A percentile compares a stretch with the other conserved stretches of the same genome.
phyloP scores from a whole-genome alignment of 2,888 invertebrate species.

The Acanthosoma haemorrhoidale region DNA sequence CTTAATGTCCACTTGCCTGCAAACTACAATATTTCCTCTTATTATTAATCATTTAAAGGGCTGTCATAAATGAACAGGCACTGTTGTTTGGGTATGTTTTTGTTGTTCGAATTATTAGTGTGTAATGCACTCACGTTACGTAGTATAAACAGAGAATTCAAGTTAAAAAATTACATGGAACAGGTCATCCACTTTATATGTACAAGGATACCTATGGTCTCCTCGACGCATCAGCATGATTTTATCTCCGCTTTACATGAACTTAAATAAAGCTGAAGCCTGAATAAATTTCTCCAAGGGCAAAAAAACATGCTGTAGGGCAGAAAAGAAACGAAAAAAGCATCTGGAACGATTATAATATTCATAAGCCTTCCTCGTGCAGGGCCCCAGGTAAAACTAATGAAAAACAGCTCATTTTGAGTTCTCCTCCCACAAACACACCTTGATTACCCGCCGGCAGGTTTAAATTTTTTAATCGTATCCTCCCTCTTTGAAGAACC shows the following conservation, averaged over 20 bases:
- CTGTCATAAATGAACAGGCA: too few relatives aligned
- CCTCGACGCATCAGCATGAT: neutral
- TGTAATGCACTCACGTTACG: too few relatives aligned
- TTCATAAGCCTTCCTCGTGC: neutral
- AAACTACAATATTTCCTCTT: too few relatives aligned
- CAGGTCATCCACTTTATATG: too few relatives aligned
- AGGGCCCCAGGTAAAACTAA: neutral
- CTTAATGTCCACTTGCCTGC: too few relatives aligned
- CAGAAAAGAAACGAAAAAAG: neutral
- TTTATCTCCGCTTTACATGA: neutral
- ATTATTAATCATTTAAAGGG: too few relatives aligned
- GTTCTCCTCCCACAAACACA: too few relatives aligned
- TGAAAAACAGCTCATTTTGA: slow-evolving; percentile 4
- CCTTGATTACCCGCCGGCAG: neutral
- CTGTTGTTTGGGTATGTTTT: too few relatives aligned
- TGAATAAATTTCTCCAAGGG: neutral
- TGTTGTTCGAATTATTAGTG: too few relatives aligned
- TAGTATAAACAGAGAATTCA: too few relatives aligned
- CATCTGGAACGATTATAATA: neutral
- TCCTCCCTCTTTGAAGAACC: neutral
- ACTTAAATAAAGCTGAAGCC: neutral
- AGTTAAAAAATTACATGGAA: too few relatives aligned
- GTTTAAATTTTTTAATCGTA: neutral
- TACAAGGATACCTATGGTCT: neutral
- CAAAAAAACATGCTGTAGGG: neutral